These are phyloP conservation scores for Notolabrus celidotus DNA, from an alignment of 2,797 vertebrate genomes.

Conservation along the genomic window DNA sequence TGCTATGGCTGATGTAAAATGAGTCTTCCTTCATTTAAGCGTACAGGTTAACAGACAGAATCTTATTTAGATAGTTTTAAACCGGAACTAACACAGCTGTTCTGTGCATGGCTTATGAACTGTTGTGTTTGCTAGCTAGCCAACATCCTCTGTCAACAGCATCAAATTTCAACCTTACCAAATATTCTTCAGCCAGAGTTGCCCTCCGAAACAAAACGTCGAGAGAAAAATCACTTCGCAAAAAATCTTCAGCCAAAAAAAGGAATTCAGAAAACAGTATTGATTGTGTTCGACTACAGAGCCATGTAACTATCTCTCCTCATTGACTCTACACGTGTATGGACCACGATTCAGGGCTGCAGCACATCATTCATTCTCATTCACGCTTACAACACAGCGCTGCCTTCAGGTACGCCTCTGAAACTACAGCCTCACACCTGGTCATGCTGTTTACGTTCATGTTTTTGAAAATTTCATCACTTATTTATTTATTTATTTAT, in stretches of 20 bases:
- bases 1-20: background rate
- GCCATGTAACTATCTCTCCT: background rate
- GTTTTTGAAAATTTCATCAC: no score
- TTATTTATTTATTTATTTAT: no score
- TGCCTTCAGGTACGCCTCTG: slow-evolving; percentile 43
- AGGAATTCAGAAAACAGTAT: background rate
- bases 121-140: slow-evolving; percentile 37
- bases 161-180: slow-evolving; percentile 66
- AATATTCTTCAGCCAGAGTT: slow-evolving; percentile 33
- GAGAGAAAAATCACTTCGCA: background rate
- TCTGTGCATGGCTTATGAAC: background rate
- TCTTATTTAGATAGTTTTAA: background rate
- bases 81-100: background rate
- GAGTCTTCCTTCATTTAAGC: background rate
- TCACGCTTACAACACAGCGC: slow-evolving; percentile 7
- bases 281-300: background rate
- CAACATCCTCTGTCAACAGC: background rate
- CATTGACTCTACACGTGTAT: slow-evolving; percentile 50
- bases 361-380: slow-evolving; percentile 28
- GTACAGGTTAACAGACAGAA: accelerated
- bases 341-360: slow-evolving; percentile 20
- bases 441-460: background rate
- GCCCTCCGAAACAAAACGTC: background rate
- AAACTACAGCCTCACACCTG: accelerated
- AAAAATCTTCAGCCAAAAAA: background rate